Base-by-base conservation (phyloP, 2,888 invertebrate species). In the Rhaphigaster nebulosa region DNA sequence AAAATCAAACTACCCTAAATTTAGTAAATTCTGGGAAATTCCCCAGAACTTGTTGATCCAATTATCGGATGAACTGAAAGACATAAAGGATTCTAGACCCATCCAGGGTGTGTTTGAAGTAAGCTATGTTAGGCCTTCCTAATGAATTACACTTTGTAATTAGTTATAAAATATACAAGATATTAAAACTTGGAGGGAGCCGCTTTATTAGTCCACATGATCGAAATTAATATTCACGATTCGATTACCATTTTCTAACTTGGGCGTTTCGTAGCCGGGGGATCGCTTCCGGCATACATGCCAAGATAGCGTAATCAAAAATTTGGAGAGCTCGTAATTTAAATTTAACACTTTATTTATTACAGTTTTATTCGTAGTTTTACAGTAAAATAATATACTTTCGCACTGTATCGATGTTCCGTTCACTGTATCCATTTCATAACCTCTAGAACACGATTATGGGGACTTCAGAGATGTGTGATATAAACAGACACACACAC, bases 91-190 rank as follows among this genome's bases (percentile, higher is more conserved):
- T 76, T 76, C 10, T 6, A 10, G 0, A 3, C 13, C 70, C 1
- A 65, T 6, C 18, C 18, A 18, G 1, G 23, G 20, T 20, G 70
- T 38, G 70, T 76, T 76, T 76, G 70, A 76, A 76, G 70, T 76
- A 23, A 76, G 70, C 70, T 2, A 29, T 3, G 65, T 29, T 29
- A 65, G 60, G 34, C 20, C 34, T 6, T 6, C 1, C 70, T 76
- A 38, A 76, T 76, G 3, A 76, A 76, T 76, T 76, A 38, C 18
- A 34, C 70, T 76, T 76, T 76, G 70, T 76, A 76, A 76, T 76
- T 76, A 76, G 70, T 76, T 76, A 76, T 76, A 76, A 76, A 76
- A 76, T 76, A 76, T 76, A 76, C 70, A 76, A 76, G 70, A 76
- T 76, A 76, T 76, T 76, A 76, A 76, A 76, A 76, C 70, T 76